Percentiles rank a stretch among this genome's conserved stretches.
Evolutionary conservation across 2,888 invertebrate genomes (phyloP).

Genomic region (Chrysomela aeneicollis): DNA sequence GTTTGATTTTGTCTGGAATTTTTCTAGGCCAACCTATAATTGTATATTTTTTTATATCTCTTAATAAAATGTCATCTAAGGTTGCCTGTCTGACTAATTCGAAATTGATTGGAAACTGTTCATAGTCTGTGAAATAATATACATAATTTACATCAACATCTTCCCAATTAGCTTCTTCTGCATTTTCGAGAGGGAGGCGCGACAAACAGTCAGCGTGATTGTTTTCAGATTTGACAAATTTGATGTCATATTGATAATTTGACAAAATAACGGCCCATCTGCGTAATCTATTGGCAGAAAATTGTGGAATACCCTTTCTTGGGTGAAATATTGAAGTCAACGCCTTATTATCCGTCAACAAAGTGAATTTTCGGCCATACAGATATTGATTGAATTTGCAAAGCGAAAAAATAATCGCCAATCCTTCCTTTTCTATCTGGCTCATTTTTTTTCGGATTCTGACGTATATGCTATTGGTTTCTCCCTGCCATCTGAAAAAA

Average conservation of each 20-base stretch:
- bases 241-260: slow-evolving; percentile 19
- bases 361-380: slow-evolving; percentile 7
- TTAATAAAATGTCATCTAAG: not conserved
- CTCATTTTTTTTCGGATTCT: not conserved
- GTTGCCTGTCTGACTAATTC: not conserved
- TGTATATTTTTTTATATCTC: slow-evolving; percentile 5
- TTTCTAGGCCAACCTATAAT: slow-evolving; percentile 11
- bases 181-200: not conserved
- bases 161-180: not conserved
- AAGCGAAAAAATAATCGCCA: slow-evolving; percentile 20
- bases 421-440: slow-evolving; percentile 1
- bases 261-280: slow-evolving; percentile 23
- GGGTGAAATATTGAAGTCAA: slow-evolving; percentile 16
- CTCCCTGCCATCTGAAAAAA: not conserved
- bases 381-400: too few relatives aligned
- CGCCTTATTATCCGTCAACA: slow-evolving; percentile 20
- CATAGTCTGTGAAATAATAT: not conserved
- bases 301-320: slow-evolving; percentile 15
- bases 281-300: slow-evolving; percentile 21
- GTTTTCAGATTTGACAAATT: slow-evolving; percentile 9
- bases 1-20: slow-evolving; percentile 14
- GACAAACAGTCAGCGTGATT: slow-evolving; percentile 7
- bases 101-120: slow-evolving; percentile 1
- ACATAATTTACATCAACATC: slow-evolving; percentile 10
- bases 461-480: not conserved